Evolutionary conservation across 2,113 vertebrate genomes (phyloP), one percentile per base, ranked within the genome.

Genomic region (Oplegnathus fasciatus): DNA sequence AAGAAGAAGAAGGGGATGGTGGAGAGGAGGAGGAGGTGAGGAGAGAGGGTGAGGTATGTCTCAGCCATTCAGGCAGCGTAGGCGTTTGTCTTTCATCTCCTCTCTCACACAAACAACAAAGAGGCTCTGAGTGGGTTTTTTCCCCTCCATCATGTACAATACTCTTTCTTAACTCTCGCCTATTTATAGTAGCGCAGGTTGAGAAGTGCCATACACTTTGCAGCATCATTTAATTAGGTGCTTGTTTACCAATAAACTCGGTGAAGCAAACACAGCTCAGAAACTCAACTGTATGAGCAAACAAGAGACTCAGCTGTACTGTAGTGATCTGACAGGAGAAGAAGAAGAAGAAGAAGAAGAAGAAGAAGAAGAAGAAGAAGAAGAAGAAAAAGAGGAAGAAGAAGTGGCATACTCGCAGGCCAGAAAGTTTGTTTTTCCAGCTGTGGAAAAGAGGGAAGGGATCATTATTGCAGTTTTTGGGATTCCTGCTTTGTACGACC

Each of bases 81-180:
- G 94, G 86, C 61, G 84, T 91, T 83, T 68, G 80, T 88, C 89
- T 94, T 94, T 94, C 88, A 93, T 92, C 90, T 93, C 22, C 62
- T 32, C 75, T 76, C 83, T 79, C 85, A 71, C 83, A 88, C 82
- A 86, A 88, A 94, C 90, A 92, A 92, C 83, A 93, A 90, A 90
- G 83, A 75, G 6, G 64, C 65, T 66, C 40, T 9, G 58, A 82
- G 65, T 65, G 57, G 9, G 30, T 78, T 65, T 37, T 42, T 58
- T 42, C 42, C 42, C 55, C 58, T 34, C 75, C 55, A 20, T 90
- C 81, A 82, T 73, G 61, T 83, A 85, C 86, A 84, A 80, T 73
- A 65, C 61, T 72, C 46, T 90, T 78, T 82, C 62, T 75, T 82
- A 86, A 87, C 72, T 24, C 71, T 85, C 72, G 61, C 55, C 89